Base-by-base conservation (phyloP, 37 sponge, comb jelly and placozoan species). In the Lycopodina hypogea region DNA sequence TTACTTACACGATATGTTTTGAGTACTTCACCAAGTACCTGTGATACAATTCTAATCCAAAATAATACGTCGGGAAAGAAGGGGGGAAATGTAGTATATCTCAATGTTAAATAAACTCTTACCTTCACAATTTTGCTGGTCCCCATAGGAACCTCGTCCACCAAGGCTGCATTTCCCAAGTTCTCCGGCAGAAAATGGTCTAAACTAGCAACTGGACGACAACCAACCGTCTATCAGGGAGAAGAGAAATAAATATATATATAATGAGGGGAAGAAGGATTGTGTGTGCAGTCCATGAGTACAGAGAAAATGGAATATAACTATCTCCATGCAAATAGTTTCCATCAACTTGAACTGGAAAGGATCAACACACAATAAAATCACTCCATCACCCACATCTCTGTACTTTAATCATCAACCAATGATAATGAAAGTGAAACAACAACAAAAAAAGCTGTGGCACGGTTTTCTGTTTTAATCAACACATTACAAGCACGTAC, bases 111-210 rank as follows among this genome's bases (percentile, higher is more conserved):
- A 4, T 45, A 4, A 38, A 8, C 55, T 7, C 81, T 57, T 37
- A 96, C 97, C 92, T 92, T 93, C 60, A 96, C 92, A 30, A 98
- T 85, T 36, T 91, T 95, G 75, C 93, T 87, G 52, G 81, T 75
- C 36, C 96, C 99, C 19, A 83, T 77, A 12, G 95, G 69, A 6
- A 95, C 87, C 72, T 95, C 96, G 71, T 98, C 99, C 33, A 98
- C 99, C 33, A 96, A 87, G 56, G 81, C 90, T 60, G 99, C 96
- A 64, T 42, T 69, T 30, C 94, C 96, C 37, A 98, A 90, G 71
- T 87, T 82, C 69, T 98, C 99, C 1, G 99, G 94, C 57, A 90
- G 71, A 77, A 98, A 96, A 77, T 98, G 99, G 67, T 98, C 99
- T 34, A 96, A 69, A 79, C 94, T 96, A 56, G 99, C 99, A 48